phyloP scores from a whole-genome alignment of 2,888 invertebrate genomes.

The Lobophora halterata region DNA sequence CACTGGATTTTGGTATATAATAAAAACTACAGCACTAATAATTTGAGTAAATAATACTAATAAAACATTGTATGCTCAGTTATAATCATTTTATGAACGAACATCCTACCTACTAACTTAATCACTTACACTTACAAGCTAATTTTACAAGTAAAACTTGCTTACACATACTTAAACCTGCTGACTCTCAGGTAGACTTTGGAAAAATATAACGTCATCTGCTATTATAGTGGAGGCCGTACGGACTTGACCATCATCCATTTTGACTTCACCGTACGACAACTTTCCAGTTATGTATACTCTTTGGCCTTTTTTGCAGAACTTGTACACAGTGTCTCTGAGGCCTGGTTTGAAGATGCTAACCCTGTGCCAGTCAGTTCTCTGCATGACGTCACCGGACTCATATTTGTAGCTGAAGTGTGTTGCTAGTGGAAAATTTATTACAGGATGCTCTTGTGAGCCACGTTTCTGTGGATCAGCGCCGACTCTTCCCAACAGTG shows the following conservation, averaged over 20 bases:
- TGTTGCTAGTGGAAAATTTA: conserved; percentile 94
- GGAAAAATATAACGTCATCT: conserved; percentile 92
- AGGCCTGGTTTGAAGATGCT: conserved; percentile 92
- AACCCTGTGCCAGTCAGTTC: conserved; percentile 95
- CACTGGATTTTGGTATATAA: too few species aligned
- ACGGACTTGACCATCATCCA: conserved; percentile 86
- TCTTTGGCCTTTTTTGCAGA: conserved; percentile 92
- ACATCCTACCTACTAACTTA: conserved; percentile 14
- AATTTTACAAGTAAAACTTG: conserved; percentile 32
- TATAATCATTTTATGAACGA: conserved; percentile 13
- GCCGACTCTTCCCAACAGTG: conserved; percentile 92
- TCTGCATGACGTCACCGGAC: conserved; percentile 89
- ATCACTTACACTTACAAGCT: conserved; percentile 36
- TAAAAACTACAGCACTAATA: too few species aligned
- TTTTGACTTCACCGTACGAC: conserved; percentile 91
- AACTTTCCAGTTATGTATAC: conserved; percentile 91
- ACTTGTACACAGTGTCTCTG: conserved; percentile 88
- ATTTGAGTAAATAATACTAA: neutral
- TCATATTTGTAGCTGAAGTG: conserved; percentile 91
- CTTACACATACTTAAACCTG: conserved; percentile 13
- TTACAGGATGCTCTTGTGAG: conserved; percentile 89
- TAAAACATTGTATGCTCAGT: conserved; percentile 2
- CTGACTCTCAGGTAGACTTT: conserved; percentile 48
- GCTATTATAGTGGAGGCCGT: conserved; percentile 91
- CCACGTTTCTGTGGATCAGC: conserved; percentile 94